A percentile compares a stretch with the other conserved stretches of the same genome.
Evolutionary conservation across 53 echinoderm and acorn worm genomes (phyloP).

Genomic region (Echinarachnius parma): DNA sequence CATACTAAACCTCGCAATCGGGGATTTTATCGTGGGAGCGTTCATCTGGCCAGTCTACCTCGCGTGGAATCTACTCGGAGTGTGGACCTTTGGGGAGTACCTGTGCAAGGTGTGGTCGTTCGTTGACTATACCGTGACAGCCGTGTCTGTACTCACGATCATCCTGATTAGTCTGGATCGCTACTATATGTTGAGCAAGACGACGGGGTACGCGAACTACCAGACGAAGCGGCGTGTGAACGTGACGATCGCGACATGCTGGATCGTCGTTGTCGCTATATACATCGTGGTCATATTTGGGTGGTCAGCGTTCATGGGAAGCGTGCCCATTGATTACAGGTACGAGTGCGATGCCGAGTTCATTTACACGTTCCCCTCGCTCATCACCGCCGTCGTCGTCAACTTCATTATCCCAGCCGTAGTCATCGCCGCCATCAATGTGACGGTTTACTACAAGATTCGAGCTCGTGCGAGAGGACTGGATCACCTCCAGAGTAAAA

Average conservation of each 20-base stretch:
- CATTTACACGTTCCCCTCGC: constrained; percentile 29
- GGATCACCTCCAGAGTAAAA: constrained; percentile 6
- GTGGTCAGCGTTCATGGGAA: constrained; percentile 50
- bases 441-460: constrained; percentile 61
- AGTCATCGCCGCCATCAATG: constrained; percentile 48
- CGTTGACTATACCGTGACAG: constrained; percentile 58
- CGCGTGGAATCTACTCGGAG: constrained; percentile 48
- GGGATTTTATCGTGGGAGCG: constrained; percentile 55
- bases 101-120: constrained; percentile 59
- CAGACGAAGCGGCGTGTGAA: constrained; percentile 45
- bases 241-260: constrained; percentile 26
- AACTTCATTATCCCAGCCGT: constrained; percentile 61
- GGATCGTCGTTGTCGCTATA: constrained; percentile 41
- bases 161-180: constrained; percentile 79
- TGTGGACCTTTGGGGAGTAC: constrained; percentile 49
- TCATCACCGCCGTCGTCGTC: constrained; percentile 22
- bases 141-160: constrained; percentile 44
- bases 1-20: constrained; percentile 61
- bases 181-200: constrained; percentile 78
- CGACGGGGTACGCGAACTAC: constrained; percentile 49
- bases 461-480: constrained; percentile 61
- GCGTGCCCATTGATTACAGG: constrained; percentile 41
- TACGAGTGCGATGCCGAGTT: constrained; percentile 64
- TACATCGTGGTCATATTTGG: constrained; percentile 44
- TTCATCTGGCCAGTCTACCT: constrained; percentile 50